A percentile compares a stretch with the other conserved stretches of the same genome.
Evolutionary conservation across 2,888 invertebrate genomes (phyloP).

Genomic region (Abrostola triplasia): DNA sequence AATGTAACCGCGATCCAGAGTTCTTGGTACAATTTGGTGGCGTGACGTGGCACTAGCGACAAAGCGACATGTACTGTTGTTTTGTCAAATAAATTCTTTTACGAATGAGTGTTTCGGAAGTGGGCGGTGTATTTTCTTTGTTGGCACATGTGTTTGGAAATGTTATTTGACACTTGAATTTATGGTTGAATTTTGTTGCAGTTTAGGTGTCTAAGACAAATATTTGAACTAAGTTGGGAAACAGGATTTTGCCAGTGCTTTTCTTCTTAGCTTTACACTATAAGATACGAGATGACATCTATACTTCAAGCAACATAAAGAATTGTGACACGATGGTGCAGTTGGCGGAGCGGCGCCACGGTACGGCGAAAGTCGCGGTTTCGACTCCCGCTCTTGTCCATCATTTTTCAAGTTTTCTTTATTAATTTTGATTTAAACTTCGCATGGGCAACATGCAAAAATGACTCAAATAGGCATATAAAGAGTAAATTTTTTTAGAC

Average conservation of each 20-base stretch:
- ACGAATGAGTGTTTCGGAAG: constrained; percentile 47
- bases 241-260: neutral
- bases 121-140: constrained; percentile 38
- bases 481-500: no score
- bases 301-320: no score
- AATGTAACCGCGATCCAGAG: constrained; percentile 54
- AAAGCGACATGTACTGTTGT: constrained; percentile 46
- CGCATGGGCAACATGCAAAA: no score
- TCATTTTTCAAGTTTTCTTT: no score
- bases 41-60: constrained; percentile 43
- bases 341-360: no score
- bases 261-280: neutral
- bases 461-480: no score
- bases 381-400: no score
- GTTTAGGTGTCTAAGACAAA: constrained; percentile 9
- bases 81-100: constrained; percentile 58
- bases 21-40: constrained; percentile 52
- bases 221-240: constrained; percentile 4
- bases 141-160: constrained; percentile 23
- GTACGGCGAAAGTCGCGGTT: no score
- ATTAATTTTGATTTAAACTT: no score
- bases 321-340: no score
- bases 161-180: constrained; percentile 42
- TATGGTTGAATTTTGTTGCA: constrained; percentile 26
- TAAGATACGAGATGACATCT: no score